phyloP scores from a whole-genome alignment of 2,888 invertebrate species.

The Epirrhoe tristata region DNA sequence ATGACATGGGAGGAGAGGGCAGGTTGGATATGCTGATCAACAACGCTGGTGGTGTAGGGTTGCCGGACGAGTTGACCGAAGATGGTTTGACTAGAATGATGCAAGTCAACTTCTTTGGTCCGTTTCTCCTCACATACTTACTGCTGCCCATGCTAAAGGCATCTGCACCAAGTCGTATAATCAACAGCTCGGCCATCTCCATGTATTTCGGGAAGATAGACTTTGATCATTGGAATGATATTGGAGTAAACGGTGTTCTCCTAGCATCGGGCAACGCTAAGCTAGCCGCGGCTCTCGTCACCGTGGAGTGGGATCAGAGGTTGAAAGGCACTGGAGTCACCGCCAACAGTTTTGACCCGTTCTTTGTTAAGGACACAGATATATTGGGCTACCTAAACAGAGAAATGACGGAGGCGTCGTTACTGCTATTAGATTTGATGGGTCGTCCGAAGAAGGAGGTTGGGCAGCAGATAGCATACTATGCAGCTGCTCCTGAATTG shows the following conservation, averaged over 20 bases:
- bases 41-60: slow-evolving; percentile 84
- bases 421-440: slow-evolving; percentile 42
- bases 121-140: slow-evolving; percentile 89
- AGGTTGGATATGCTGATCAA: slow-evolving; percentile 87
- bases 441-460: slow-evolving; percentile 70
- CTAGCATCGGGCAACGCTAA: slow-evolving; percentile 76
- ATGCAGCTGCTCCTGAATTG: slow-evolving; percentile 64
- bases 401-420: slow-evolving; percentile 5
- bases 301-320: slow-evolving; percentile 83
- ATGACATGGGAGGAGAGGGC: slow-evolving; percentile 81
- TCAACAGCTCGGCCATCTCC: slow-evolving; percentile 86
- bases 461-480: slow-evolving; percentile 65
- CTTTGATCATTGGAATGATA: slow-evolving; percentile 72
- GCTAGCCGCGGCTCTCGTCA: slow-evolving; percentile 87
- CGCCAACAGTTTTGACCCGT: slow-evolving; percentile 87
- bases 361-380: slow-evolving; percentile 67
- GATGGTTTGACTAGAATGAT: slow-evolving; percentile 88
- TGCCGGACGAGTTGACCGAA: slow-evolving; percentile 79
- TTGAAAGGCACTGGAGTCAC: slow-evolving; percentile 86
- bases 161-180: slow-evolving; percentile 86
- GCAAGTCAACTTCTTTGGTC: slow-evolving; percentile 90
- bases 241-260: slow-evolving; percentile 60
- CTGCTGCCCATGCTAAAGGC: slow-evolving; percentile 82
- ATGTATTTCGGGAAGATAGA: slow-evolving; percentile 79
- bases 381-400: slow-evolving; percentile 21